These are phyloP conservation scores for Orthonevra nobilis DNA, from an alignment of 2,888 invertebrate species.

Conservation along the genomic window DNA sequence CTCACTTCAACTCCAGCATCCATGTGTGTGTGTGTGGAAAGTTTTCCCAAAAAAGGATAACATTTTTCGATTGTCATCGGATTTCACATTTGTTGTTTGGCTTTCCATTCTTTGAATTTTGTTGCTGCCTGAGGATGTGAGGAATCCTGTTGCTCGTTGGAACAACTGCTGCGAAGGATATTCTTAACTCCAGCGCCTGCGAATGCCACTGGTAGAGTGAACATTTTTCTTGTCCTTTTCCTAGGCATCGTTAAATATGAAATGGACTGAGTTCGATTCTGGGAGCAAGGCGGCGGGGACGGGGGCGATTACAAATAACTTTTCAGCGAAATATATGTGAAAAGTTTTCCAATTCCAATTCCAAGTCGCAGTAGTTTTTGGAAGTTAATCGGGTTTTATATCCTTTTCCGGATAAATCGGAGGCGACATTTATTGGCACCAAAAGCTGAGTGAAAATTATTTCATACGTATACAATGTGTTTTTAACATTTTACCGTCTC, in stretches of 20 bases:
- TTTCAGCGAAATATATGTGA: conserved; percentile 68
- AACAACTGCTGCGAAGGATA: conserved; percentile 23
- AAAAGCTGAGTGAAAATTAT: conserved; percentile 63
- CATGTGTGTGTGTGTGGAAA: conserved; percentile 4
- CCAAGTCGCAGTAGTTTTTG: conserved; percentile 67
- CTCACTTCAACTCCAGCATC: too few relatives aligned
- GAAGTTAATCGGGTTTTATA: conserved; percentile 70
- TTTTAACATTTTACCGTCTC: conserved; percentile 28
- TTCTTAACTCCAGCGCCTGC: too few relatives aligned
- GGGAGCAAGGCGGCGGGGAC: neutral
- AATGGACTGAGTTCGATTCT: neutral
- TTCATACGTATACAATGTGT: conserved; percentile 59
- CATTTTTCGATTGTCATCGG: conserved; percentile 62
- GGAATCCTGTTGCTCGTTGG: conserved; percentile 56
- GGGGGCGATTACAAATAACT: conserved; percentile 66
- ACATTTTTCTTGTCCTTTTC: conserved; percentile 23
- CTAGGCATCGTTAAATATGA: conserved; percentile 2
- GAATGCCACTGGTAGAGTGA: neutral
- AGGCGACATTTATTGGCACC: conserved; percentile 67
- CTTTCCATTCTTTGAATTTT: conserved; percentile 17
- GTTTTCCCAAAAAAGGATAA: conserved; percentile 23
- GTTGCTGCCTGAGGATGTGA: conserved; percentile 5
- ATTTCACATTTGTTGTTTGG: conserved; percentile 66
- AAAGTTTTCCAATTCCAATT: conserved; percentile 70
- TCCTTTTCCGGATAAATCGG: conserved; percentile 62